Evolutionary conservation across 2,113 vertebrate genomes (phyloP).

Genomic region (Sterrhoptilus dennistouni): DNA sequence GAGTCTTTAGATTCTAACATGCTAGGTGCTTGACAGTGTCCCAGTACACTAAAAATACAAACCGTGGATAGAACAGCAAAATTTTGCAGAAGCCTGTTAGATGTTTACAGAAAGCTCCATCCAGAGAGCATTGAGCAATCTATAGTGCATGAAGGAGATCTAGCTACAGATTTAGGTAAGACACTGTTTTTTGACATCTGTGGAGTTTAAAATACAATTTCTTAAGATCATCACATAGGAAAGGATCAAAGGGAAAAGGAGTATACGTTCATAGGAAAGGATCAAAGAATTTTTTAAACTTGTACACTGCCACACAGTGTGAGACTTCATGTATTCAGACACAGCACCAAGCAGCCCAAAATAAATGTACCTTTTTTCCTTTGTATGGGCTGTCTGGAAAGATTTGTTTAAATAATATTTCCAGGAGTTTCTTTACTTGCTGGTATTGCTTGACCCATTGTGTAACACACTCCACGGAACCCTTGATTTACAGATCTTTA

Average conservation of each 20-base stretch:
- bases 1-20: background rate
- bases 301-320: background rate
- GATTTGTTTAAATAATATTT: background rate
- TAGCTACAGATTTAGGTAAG: background rate
- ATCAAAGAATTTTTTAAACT: slow-evolving; percentile 9
- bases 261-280: background rate
- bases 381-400: background rate
- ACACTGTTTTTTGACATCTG: background rate
- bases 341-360: background rate
- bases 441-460: background rate
- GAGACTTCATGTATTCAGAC: background rate
- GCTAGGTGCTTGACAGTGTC: background rate
- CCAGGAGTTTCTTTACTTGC: background rate
- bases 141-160: background rate
- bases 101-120: background rate
- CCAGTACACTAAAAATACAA: background rate
- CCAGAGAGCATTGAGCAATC: background rate
- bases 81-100: background rate
- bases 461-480: background rate
- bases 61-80: background rate
- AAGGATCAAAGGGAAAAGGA: background rate
- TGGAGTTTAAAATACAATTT: background rate
- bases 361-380: background rate
- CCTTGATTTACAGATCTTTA: background rate
- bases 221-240: background rate